Evolutionary conservation across 2,888 invertebrate genomes (phyloP), one percentile per base, ranked within the genome.

Genomic region (Parapristionchus giblindavisi): DNA sequence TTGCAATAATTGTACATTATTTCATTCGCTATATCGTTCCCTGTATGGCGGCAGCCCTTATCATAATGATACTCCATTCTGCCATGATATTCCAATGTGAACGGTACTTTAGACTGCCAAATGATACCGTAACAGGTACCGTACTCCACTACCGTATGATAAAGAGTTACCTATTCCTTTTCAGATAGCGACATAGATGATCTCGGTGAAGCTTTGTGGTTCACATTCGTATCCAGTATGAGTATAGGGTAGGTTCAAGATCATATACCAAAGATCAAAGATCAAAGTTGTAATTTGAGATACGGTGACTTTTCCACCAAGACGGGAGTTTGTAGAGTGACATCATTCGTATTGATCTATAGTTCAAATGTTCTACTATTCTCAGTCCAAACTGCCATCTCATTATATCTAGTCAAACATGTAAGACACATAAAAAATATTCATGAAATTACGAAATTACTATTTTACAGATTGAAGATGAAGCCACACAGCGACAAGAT

Each of bases 191-290:
- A 71, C 29, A 40, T 83, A 48, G 27, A 27, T 6, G 75, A 75
- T 40, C 82, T 77, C 58, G 82, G 77, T 8, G 83, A 86, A 32
- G 79, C 86, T 0, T 81, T 85, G 78, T 86, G 86, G 86, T 86
- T 84, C 71, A 81, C 79, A 8, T 79, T 79, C 3, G 83, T 86
- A 29, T 80, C 85, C 4, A 77, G 85, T 1, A 38, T 83, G 38
- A 85, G 83, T 14, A 80, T 85, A 21, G 83, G 80, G 81, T 77
- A 34, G 48, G 60, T 0, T 4, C 14, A 6, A 61, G 61, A 61
- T 38, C 70, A 54, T 36, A 21, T 34, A 32, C 29, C 68, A 51
- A 11, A 21, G 21, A 8, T 1, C 29, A 40, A 21, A 36, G 61
- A 61, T 63, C 40, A 40, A 40, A n/a, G 51, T 34, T 52, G 24